These are phyloP conservation scores for Anorthoa munda DNA, from an alignment of 2,888 invertebrate genomes.

Conservation along the genomic window DNA sequence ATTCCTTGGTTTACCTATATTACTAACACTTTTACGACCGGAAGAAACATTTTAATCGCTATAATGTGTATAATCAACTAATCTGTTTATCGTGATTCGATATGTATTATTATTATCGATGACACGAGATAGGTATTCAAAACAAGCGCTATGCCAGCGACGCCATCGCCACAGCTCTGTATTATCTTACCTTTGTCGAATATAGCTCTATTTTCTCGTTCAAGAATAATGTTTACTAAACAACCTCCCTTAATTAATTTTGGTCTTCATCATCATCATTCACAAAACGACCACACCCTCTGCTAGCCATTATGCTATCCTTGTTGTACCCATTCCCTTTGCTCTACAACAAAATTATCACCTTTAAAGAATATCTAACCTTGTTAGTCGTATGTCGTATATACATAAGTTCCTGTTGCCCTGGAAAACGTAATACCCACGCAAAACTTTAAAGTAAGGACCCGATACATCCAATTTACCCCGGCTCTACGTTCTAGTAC, in stretches of 20 bases:
- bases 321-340: background rate
- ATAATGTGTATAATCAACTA: conserved; percentile 37
- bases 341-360: background rate
- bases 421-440: background rate
- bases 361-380: background rate
- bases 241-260: too few species aligned
- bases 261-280: too few species aligned
- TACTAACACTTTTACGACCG: conserved; percentile 40
- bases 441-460: conserved; percentile 2
- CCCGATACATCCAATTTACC: background rate
- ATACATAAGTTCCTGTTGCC: background rate
- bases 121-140: conserved; percentile 46
- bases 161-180: background rate
- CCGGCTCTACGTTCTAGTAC: background rate
- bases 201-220: background rate
- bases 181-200: background rate
- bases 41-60: conserved; percentile 44
- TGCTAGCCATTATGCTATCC: background rate
- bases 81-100: conserved; percentile 46
- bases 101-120: conserved; percentile 34
- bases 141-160: conserved; percentile 9
- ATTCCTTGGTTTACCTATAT: conserved; percentile 31
- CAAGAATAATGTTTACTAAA: background rate
- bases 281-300: background rate
- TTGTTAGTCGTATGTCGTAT: background rate